Conservation (phyloP, 1,140 invertebrate species). For the Plectus sambesii region DNA sequence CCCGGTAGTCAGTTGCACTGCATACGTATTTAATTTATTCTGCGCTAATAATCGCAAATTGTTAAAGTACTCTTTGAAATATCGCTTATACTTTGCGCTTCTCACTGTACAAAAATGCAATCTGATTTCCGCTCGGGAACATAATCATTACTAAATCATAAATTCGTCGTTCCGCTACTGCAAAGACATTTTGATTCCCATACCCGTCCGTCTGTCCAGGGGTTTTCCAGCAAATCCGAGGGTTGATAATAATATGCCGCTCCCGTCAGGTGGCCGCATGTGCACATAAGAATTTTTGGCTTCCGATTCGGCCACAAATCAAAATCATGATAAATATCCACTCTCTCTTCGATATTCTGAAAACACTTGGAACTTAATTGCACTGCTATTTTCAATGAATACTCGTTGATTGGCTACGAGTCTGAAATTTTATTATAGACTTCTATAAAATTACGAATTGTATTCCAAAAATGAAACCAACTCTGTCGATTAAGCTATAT, state of each 20-base stretch:
- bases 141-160: no score
- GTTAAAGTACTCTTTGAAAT: no score
- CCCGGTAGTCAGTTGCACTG: no score
- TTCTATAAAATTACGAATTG: conserved; percentile 7
- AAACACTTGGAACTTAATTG: no score
- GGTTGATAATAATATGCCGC: conserved; percentile 27
- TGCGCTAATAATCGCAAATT: no score
- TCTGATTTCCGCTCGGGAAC: neutral
- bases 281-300: conserved; percentile 31
- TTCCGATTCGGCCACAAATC: conserved; percentile 21
- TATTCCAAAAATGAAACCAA: conserved; percentile 3
- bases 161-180: no score
- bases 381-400: no score
- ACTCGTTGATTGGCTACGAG: no score
- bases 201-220: conserved; percentile 8
- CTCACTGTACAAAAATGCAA: neutral
- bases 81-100: neutral
- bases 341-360: conserved; percentile 6
- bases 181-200: no score
- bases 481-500: neutral
- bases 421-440: no score
- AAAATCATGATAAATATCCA: conserved; percentile 26
- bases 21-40: no score
- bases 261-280: conserved; percentile 26
- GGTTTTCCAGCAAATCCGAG: neutral